phyloP scores from a whole-genome alignment of 2,113 vertebrate genomes.

The Cavia porcellus region DNA sequence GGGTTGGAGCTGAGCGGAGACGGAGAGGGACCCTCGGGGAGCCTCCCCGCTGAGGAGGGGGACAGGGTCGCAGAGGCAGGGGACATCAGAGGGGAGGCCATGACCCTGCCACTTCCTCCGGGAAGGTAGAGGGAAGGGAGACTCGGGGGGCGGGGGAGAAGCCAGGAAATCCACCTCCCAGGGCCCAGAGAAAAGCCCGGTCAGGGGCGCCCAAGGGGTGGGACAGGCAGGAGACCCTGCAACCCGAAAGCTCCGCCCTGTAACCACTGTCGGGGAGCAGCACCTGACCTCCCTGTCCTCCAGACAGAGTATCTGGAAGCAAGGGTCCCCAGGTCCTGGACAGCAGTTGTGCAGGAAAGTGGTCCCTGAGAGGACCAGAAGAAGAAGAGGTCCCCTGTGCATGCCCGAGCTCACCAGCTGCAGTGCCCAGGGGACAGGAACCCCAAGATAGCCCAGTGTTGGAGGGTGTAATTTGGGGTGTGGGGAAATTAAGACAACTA shows the following conservation, averaged over 20 bases:
- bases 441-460: not conserved
- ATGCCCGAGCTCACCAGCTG: accelerated
- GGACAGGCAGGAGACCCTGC: too few relatives aligned
- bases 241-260: accelerated
- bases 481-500: not conserved
- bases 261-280: not conserved
- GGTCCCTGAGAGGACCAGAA: accelerated
- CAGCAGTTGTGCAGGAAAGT: not conserved
- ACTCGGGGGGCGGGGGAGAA: accelerated
- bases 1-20: not conserved
- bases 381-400: accelerated
- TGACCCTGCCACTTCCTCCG: not conserved
- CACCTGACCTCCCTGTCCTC: not conserved
- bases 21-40: accelerated
- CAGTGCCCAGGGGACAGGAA: too few relatives aligned
- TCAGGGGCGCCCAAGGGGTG: accelerated
- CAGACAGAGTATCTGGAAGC: not conserved
- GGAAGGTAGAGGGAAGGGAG: not conserved
- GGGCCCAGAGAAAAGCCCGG: not conserved
- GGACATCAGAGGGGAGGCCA: not conserved
- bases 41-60: not conserved
- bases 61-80: not conserved
- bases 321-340: too few relatives aligned
- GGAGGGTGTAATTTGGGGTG: not conserved
- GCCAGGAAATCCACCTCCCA: not conserved